phyloP scores from a whole-genome alignment of 2,113 vertebrate species.

The Dipodomys merriami region DNA sequence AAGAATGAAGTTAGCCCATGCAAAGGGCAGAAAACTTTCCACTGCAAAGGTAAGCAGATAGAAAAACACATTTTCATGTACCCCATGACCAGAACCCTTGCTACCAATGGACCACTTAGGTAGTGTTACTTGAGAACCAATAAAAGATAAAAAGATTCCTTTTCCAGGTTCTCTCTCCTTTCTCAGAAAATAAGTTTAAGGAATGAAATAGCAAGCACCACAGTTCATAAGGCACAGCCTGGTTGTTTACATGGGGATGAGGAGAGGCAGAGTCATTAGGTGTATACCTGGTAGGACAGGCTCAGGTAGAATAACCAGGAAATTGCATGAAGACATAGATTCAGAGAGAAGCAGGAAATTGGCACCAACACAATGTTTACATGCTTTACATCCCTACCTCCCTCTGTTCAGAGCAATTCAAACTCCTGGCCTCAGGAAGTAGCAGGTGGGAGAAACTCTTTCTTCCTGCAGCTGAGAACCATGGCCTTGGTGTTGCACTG shows the following conservation, averaged over 20 bases:
- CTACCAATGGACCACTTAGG: not conserved
- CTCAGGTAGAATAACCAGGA: slow-evolving; percentile 16
- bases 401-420: not conserved
- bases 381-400: not conserved
- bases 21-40: not conserved
- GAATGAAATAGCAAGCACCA: not conserved
- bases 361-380: not conserved
- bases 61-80: not conserved
- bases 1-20: not conserved
- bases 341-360: slow-evolving; percentile 52
- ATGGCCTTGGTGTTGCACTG: not conserved
- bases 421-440: not conserved
- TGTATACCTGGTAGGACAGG: not conserved
- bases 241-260: not conserved
- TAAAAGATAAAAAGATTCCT: not conserved
- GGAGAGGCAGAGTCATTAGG: not conserved
- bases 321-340: not conserved
- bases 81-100: not conserved
- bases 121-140: not conserved
- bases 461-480: not conserved
- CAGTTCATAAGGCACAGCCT: not conserved
- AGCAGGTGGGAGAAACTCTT: not conserved
- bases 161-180: not conserved
- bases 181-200: not conserved
- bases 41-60: not conserved